Conservation (phyloP, 1,140 invertebrate species). For the Homalodisca vitripennis region DNA sequence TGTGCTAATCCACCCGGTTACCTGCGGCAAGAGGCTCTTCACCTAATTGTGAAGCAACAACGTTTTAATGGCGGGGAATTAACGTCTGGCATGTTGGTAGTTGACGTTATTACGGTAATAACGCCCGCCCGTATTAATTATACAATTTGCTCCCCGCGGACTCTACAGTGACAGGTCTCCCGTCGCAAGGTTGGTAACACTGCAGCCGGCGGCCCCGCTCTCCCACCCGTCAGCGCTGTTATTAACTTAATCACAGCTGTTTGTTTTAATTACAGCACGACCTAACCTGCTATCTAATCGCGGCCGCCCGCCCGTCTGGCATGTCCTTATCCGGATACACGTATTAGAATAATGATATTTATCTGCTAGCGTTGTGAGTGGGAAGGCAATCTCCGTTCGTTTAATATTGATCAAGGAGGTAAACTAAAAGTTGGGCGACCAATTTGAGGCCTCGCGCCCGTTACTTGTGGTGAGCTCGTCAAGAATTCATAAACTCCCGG, state of each 20-base stretch:
- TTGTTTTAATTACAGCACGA: background rate
- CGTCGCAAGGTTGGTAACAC: background rate
- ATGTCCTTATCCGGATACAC: too few relatives aligned
- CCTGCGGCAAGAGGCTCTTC: background rate
- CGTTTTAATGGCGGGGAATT: constrained; percentile 21
- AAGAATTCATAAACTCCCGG: too few relatives aligned
- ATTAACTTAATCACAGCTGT: background rate
- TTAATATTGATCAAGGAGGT: too few relatives aligned
- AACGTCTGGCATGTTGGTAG: constrained; percentile 5
- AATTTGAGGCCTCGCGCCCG: too few relatives aligned
- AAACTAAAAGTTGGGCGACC: too few relatives aligned
- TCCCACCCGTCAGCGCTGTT: background rate
- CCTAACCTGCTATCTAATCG: too few relatives aligned
- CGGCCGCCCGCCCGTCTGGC: too few relatives aligned
- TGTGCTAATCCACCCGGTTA: background rate
- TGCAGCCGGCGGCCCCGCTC: too few relatives aligned
- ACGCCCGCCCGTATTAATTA: constrained; percentile 16
- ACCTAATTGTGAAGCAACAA: background rate
- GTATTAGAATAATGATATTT: too few relatives aligned
- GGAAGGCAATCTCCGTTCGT: too few relatives aligned
- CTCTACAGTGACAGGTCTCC: background rate
- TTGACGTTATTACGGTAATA: constrained; percentile 19
- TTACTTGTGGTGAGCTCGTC: too few relatives aligned
- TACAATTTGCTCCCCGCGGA: constrained; percentile 8
- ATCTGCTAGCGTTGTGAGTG: too few relatives aligned